Evolutionary conservation across 2,797 vertebrate genomes (phyloP).

Genomic region (Xenentodon cancila): DNA sequence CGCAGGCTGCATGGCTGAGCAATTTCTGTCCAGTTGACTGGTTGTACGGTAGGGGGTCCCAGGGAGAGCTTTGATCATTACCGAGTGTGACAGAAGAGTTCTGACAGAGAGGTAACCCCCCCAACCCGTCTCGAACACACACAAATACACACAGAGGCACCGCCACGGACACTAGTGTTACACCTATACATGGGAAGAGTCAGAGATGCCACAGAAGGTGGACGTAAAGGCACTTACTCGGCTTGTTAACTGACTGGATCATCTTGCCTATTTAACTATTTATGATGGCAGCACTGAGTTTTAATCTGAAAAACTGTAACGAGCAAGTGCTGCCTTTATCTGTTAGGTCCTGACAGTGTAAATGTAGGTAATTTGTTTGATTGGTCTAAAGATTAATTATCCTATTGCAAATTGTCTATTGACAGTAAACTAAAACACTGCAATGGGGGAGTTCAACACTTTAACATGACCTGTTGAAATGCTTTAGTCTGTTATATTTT

Average conservation of each 20-base stretch:
- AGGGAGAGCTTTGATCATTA: slow-evolving; percentile 84
- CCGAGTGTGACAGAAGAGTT: slow-evolving; percentile 82
- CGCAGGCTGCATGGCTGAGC: slow-evolving; percentile 76
- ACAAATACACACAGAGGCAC: slow-evolving; percentile 34
- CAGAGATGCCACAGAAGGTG: slow-evolving; percentile 5
- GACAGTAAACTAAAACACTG: background rate
- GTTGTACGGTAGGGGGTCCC: slow-evolving; percentile 79
- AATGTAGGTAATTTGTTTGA: background rate
- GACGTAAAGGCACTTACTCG: slow-evolving; percentile 25
- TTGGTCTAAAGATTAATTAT: background rate
- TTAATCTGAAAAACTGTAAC: background rate
- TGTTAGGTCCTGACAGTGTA: background rate
- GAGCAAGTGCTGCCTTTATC: too few species aligned
- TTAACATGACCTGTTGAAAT: too few species aligned
- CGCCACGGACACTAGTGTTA: slow-evolving; percentile 53
- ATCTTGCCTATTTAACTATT: background rate
- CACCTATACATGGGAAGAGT: slow-evolving; percentile 25
- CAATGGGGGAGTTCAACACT: too few species aligned
- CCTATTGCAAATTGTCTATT: background rate
- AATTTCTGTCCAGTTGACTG: slow-evolving; percentile 80
- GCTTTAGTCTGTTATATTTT: too few species aligned
- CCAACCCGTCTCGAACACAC: slow-evolving; percentile 26
- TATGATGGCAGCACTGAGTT: background rate
- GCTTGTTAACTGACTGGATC: slow-evolving; percentile 2
- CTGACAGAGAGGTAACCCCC: slow-evolving; percentile 80